Evolutionary conservation across 1,140 invertebrate genomes (phyloP).

Genomic region (Drosophila cardini): DNA sequence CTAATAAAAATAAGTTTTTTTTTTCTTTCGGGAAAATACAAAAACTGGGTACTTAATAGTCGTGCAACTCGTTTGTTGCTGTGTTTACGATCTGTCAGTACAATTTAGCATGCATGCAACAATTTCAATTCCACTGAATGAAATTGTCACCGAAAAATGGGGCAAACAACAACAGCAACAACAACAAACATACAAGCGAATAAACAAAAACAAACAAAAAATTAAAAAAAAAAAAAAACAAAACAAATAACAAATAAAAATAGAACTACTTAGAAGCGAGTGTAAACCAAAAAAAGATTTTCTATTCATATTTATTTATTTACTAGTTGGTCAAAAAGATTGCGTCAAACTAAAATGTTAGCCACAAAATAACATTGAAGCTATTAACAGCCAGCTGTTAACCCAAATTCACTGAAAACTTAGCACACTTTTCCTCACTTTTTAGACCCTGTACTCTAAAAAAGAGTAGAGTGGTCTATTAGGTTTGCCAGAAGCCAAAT

Average conservation of each 20-base stretch:
- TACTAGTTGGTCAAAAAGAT: constrained; percentile 20
- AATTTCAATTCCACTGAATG: constrained; percentile 42
- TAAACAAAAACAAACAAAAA: constrained; percentile 1
- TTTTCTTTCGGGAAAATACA: too few relatives aligned
- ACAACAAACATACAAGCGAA: neutral
- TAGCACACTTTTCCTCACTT: neutral
- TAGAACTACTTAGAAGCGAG: constrained; percentile 35
- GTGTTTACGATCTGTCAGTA: constrained; percentile 38
- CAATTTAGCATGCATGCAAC: constrained; percentile 20
- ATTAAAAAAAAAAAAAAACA: constrained; percentile 23
- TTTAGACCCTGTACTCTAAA: too few relatives aligned
- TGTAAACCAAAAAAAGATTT: constrained; percentile 18
- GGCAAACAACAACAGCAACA: constrained; percentile 13
- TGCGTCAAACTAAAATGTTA: constrained; percentile 27
- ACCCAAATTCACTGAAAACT: constrained; percentile 18
- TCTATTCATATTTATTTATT: constrained; percentile 7
- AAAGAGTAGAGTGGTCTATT: too few relatives aligned
- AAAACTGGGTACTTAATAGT: too few relatives aligned
- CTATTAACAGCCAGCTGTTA: constrained; percentile 34
- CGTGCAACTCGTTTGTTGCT: too few relatives aligned
- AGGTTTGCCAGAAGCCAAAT: too few relatives aligned
- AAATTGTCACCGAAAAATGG: constrained; percentile 50
- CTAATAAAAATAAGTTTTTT: too few relatives aligned
- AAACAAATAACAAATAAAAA: constrained; percentile 30
- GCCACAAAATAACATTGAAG: constrained; percentile 18